Percentiles rank a stretch among this genome's conserved stretches.
These are phyloP conservation scores for Centruroides vittatus DNA, from an alignment of 1,140 invertebrate species.

Conservation along the genomic window DNA sequence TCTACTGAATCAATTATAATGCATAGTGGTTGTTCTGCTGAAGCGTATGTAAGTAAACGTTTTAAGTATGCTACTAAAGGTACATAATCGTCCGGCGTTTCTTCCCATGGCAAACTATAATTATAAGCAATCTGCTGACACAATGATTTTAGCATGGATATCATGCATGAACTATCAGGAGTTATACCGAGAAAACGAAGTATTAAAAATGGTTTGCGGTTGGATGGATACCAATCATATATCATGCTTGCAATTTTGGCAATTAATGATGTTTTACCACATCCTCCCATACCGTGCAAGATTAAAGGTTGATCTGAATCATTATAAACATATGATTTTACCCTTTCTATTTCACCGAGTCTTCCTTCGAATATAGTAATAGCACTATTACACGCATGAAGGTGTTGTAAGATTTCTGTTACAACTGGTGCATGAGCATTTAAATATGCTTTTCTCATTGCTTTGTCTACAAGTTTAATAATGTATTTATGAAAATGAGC, in stretches of 20 bases:
- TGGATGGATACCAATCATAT: conserved; percentile 20
- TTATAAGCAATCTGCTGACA: conserved; percentile 85
- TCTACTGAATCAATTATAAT: conserved; percentile 87
- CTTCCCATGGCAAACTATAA: conserved; percentile 79
- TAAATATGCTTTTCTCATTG: conserved; percentile 88
- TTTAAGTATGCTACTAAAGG: conserved; percentile 93
- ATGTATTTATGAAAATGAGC: conserved; percentile 91
- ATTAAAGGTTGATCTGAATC: conserved; percentile 70
- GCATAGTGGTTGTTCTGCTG: conserved; percentile 60
- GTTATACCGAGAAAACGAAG: conserved; percentile 92
- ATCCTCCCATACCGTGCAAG: conserved; percentile 87
- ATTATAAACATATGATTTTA: conserved; percentile 74
- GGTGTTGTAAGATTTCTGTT: conserved; percentile 89
- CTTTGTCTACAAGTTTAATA: conserved; percentile 75
- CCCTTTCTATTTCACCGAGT: conserved; percentile 65
- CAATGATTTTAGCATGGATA: conserved; percentile 84
- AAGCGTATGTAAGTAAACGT: conserved; percentile 69
- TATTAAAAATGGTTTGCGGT: conserved; percentile 63
- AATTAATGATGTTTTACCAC: conserved; percentile 90
- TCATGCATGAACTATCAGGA: conserved; percentile 85
- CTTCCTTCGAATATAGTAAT: conserved; percentile 90
- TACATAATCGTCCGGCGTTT: conserved; percentile 89
- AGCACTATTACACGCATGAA: conserved; percentile 93
- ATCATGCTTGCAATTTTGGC: conserved; percentile 76
- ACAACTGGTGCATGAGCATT: conserved; percentile 86